These are phyloP conservation scores for Watsonalla cultraria DNA, from an alignment of 2,888 invertebrate species.

Conservation along the genomic window DNA sequence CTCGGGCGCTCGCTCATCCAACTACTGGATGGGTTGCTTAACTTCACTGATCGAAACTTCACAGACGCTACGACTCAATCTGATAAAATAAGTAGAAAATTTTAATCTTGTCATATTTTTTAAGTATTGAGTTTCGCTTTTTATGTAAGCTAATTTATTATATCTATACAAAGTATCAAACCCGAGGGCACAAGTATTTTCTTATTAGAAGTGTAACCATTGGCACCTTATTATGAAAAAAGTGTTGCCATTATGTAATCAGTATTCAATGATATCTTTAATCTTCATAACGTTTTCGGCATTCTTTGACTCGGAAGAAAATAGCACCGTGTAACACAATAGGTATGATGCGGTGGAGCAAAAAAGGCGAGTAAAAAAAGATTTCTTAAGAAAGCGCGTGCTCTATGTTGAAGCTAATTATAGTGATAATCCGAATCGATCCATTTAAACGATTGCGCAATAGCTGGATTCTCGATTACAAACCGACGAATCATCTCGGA, in stretches of 20 bases:
- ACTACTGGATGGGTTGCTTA: no score
- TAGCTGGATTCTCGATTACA: slow-evolving; percentile 60
- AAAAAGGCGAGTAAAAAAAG: slow-evolving; percentile 37
- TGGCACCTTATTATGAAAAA: background rate
- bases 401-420: slow-evolving; percentile 63
- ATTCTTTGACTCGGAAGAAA: slow-evolving; percentile 14
- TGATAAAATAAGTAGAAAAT: no score
- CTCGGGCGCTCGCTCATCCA: no score
- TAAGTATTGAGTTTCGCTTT: no score
- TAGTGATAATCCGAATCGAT: slow-evolving; percentile 64
- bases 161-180: background rate
- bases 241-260: background rate
- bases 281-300: slow-evolving; percentile 6
- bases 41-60: no score
- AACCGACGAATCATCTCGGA: slow-evolving; percentile 52
- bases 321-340: slow-evolving; percentile 28
- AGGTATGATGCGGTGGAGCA: slow-evolving; percentile 26
- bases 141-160: background rate
- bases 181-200: background rate
- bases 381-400: slow-evolving; percentile 47
- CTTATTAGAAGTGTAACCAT: background rate
- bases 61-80: no score
- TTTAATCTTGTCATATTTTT: no score
- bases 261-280: slow-evolving; percentile 13
- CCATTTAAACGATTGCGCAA: slow-evolving; percentile 67